A percentile compares a stretch with the other conserved stretches of the same genome.
These are phyloP conservation scores for Bovichtus variegatus DNA, from an alignment of 2,797 vertebrate genomes.

Conservation along the genomic window DNA sequence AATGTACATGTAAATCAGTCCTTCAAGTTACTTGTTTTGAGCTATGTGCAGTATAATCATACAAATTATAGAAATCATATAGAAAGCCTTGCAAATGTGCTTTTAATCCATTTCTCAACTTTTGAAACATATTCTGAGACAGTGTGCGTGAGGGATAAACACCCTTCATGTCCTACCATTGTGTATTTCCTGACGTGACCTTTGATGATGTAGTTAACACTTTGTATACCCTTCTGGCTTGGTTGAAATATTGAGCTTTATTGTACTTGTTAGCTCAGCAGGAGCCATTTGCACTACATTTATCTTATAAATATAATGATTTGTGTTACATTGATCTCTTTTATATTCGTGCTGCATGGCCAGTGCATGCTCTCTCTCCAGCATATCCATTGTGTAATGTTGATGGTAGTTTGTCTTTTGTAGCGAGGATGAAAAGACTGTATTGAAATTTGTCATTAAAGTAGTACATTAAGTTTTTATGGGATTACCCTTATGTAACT, in stretches of 20 bases:
- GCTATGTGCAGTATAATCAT: not conserved
- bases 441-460: constrained; percentile 11
- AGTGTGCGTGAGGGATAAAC: not conserved
- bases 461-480: not conserved
- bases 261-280: constrained; percentile 24
- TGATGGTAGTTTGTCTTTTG: not conserved
- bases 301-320: not conserved
- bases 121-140: not conserved
- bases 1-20: constrained; percentile 28
- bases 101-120: no score
- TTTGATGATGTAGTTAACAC: constrained; percentile 1
- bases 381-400: constrained; percentile 18
- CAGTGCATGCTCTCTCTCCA: not conserved
- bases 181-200: constrained; percentile 23
- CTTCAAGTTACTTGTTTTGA: not conserved
- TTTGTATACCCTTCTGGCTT: not conserved
- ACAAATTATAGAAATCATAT: not conserved
- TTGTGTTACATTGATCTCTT: not conserved
- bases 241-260: constrained; percentile 8
- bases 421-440: not conserved
- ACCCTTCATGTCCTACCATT: not conserved
- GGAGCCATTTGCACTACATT: constrained; percentile 48
- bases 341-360: constrained; percentile 21
- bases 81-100: not conserved
- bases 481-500: not conserved